Evolutionary conservation across 2,797 vertebrate species (phyloP), one percentile per base, ranked within the genome.

Genomic region (Hemitrygon akajei): DNA sequence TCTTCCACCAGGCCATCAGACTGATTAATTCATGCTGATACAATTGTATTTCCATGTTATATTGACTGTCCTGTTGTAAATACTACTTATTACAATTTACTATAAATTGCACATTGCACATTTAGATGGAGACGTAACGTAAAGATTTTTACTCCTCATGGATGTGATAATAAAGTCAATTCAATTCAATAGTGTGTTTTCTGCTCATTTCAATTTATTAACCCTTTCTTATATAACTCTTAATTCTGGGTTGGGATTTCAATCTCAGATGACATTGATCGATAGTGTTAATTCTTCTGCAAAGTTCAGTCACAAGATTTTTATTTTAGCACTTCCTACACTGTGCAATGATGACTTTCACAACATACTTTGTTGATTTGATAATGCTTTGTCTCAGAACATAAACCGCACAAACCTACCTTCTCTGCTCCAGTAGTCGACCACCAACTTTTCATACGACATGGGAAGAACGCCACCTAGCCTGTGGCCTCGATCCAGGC

Each of bases 251-350:
- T 30, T 87, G 60, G 30, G 16, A 63, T 34, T 87, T n/a, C 60
- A 34, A 58, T 34, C 84, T 63, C 18, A 34, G 60, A 18, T 87
- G 60, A 58, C 12, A 58, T 84, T 58, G 2, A 58, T 87, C 16
- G 7, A 63, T 87, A n/a, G 84, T 66, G 84, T 87, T 66, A 66
- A 87, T 87, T 87, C 63, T 69, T 10, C 63, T 16, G 34, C 60
- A 89, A 69, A 47, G 22, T 69, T 69, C n/a, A 69, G n/a, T 37
- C 63, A 89, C n/a, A n/a, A 66, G 58, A 10, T 89, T 89, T 89
- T 89, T 66, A 89, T 89, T 89, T 89, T 69, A 89, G 86, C 86
- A 89, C 86, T 37, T 89, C 86, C 22, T 34, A 69, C 86, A 89
- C 86, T n/a, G 69, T 34, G 63, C 20, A 89, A 66, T 37, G 60